Evolutionary conservation across 2,797 vertebrate genomes (phyloP).

Genomic region (Aplochiton taeniatus): DNA sequence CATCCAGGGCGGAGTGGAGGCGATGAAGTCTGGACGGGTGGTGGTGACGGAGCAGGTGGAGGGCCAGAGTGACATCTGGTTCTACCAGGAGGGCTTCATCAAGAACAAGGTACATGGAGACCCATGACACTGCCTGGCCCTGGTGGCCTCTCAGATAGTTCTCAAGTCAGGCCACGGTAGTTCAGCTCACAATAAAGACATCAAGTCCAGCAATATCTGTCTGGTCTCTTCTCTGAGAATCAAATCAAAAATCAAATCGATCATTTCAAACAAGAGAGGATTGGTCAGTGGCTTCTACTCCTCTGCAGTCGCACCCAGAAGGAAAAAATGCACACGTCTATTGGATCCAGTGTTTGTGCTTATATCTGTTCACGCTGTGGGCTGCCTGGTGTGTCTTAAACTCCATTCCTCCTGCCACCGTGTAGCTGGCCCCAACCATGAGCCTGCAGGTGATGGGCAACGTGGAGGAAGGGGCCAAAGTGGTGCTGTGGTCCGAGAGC

Average conservation of each 20-base stretch:
- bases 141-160: too few relatives aligned
- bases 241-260: too few relatives aligned
- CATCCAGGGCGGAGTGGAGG: conserved; percentile 82
- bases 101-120: conserved; percentile 86
- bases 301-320: too few relatives aligned
- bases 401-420: background rate
- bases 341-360: background rate
- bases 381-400: background rate
- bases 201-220: too few relatives aligned
- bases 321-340: too few relatives aligned
- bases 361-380: background rate
- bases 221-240: too few relatives aligned
- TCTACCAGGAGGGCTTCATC: conserved; percentile 88
- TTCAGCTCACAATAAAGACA: too few relatives aligned
- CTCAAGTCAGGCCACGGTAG: too few relatives aligned
- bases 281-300: too few relatives aligned
- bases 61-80: conserved; percentile 85
- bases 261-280: too few relatives aligned
- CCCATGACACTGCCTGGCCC: background rate
- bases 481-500: conserved; percentile 88
- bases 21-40: conserved; percentile 89
- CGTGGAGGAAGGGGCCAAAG: conserved; percentile 78
- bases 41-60: conserved; percentile 78
- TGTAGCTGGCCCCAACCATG: conserved; percentile 81
- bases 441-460: conserved; percentile 92